Evolutionary conservation across 2,797 vertebrate species (phyloP), one percentile per base, ranked within the genome.

Genomic region (Botia almorhae): DNA sequence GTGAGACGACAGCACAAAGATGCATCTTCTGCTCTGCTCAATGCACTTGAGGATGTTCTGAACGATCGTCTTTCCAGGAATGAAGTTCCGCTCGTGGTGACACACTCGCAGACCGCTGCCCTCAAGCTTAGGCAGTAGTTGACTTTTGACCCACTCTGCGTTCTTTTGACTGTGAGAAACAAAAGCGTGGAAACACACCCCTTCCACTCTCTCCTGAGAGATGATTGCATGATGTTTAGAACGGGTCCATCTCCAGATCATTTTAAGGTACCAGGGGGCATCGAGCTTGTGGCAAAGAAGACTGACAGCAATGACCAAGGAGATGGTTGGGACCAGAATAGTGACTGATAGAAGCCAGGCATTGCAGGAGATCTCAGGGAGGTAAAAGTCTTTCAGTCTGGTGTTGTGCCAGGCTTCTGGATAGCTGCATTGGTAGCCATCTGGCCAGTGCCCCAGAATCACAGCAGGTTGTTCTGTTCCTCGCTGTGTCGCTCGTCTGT

Each of bases 21-120:
- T 90, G 0, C 94, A 95, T 79, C 93, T 95, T 71, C 95, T 89
- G 84, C 97, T 95, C 86, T 93, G 95, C 90, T 98, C 96, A 51
- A 97, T 94, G 80, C 94, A 97, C 46, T 80, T 86, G 0, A 98
- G 94, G 78, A 98, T 97, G 84, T 98, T 98, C 82, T 97, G 93
- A 56, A 96, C 80, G 0, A 98, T 97, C 0, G 93, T 92, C 85
- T 93, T 96, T 70, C 96, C 97, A 0, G 96, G 92, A 43, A 96
- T 71, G 39, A 97, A 98, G 89, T 96, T 82, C n/a, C 94, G 94
- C 88, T 96, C 95, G 0, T 98, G 96, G 70, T 94, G 93, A 79
- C 96, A 96, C 84, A 96, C 89, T n/a, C 53, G 81, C 0, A 97
- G 65, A 0, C 89, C 81, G 1, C 85, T 84, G 23, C 88, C 88